Evolutionary conservation across 2,113 vertebrate genomes (phyloP), one percentile per base, ranked within the genome.

Genomic region (Serranochromis macrocephalus): DNA sequence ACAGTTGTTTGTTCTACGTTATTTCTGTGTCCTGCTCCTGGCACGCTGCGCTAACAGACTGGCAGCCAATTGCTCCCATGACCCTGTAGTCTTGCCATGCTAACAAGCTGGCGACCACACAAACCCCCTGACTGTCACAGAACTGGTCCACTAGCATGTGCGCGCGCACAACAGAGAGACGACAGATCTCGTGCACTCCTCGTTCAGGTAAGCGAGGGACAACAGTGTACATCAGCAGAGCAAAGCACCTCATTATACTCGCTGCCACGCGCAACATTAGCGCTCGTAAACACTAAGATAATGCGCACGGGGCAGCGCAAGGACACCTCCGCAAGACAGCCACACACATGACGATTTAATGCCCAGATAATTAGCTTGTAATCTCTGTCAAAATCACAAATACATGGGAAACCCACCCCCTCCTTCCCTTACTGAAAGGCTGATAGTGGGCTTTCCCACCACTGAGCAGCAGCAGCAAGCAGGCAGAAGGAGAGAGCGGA

Each of bases 41-140:
- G 92, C 95, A 94, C 88, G 53, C 92, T 84, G 87, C 91, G 86
- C 51, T 19, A 88, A 90, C 95, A 92, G 93, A 95, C 94, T 96
- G 95, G 93, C 95, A 94, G 94, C 93, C 95, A 96, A 96, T 94
- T 94, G 94, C 95, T 96, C 94, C 95, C 91, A 87, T 95, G 96
- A 96, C 95, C 96, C 94, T 91, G 83, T 80, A 94, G 96, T 93
- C 93, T 95, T 92, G 89, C 93, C 93, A 95, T 90, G 90, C 95
- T 96, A 96, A 96, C 95, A 96, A 96, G 95, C 95, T 95, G 96
- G 95, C 95, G 85, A 86, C 90, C 95, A 86, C 91, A 94, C 93
- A 94, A 93, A 91, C 89, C 81, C 81, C 84, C 90, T 81, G 49
- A 90, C 93, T 88, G 93, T 90, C 88, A 85, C 85, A 90, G 82